These are phyloP conservation scores for Thalassaphorura encarpata DNA, from an alignment of 1,140 invertebrate species.

Conservation along the genomic window DNA sequence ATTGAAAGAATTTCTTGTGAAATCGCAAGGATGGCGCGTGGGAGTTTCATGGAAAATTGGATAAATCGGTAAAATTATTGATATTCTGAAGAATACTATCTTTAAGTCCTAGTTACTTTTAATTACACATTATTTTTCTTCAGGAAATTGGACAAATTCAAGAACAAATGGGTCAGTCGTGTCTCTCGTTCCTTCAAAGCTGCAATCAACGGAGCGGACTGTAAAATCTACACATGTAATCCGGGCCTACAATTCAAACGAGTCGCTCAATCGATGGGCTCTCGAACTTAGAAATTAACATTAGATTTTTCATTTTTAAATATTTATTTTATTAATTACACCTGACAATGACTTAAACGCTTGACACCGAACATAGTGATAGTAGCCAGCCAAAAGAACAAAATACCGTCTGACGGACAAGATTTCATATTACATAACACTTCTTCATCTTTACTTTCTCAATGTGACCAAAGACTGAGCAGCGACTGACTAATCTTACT, in stretches of 20 bases:
- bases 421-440: background rate
- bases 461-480: background rate
- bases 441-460: background rate
- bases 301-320: background rate
- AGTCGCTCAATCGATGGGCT: background rate
- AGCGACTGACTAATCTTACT: background rate
- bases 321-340: background rate
- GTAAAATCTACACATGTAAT: conserved; percentile 9
- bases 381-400: no score
- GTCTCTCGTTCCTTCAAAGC: conserved; percentile 17
- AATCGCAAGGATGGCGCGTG: conserved; percentile 4
- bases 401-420: no score
- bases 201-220: conserved; percentile 6
- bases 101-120: background rate
- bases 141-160: conserved; percentile 12
- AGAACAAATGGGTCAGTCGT: conserved; percentile 15
- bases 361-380: background rate
- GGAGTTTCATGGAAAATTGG: conserved; percentile 3
- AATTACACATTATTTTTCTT: background rate
- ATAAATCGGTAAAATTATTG: background rate
- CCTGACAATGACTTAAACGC: background rate
- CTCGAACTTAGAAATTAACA: background rate
- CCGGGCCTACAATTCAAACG: background rate
- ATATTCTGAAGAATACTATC: background rate
- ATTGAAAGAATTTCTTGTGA: conserved; percentile 20